Percentiles rank a stretch among this genome's conserved stretches.
These are phyloP conservation scores for Hemithea aestivaria DNA, from an alignment of 2,888 invertebrate species.

Conservation along the genomic window DNA sequence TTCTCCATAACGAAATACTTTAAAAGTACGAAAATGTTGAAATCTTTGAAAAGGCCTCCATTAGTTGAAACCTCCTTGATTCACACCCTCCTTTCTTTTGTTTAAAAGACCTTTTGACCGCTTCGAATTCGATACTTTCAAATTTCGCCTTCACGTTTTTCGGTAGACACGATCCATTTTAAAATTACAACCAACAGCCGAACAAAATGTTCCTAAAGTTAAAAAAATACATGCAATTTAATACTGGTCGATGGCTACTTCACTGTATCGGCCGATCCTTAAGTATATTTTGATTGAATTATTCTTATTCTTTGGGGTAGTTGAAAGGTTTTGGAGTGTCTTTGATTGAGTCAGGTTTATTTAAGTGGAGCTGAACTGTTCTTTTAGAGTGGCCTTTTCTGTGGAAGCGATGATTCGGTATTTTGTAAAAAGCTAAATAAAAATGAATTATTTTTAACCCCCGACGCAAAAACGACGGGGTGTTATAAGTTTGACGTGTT, in stretches of 20 bases:
- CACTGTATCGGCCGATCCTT: conserved; percentile 23
- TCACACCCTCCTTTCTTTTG: conserved; percentile 30
- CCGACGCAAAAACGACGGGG: too few species aligned
- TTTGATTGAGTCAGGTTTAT: conserved; percentile 22
- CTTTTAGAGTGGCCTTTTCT: conserved; percentile 4
- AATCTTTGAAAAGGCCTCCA: too few species aligned
- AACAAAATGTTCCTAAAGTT: too few species aligned
- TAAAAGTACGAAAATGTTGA: too few species aligned
- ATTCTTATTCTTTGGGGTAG: conserved; percentile 23
- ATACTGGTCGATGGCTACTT: conserved; percentile 3
- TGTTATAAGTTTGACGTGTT: too few species aligned
- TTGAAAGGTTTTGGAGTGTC: conserved; percentile 27
- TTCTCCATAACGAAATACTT: too few species aligned
- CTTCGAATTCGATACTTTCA: conserved; percentile 32
- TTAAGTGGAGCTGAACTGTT: conserved; percentile 13
- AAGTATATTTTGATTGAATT: conserved; percentile 28
- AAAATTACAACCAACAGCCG: too few species aligned
- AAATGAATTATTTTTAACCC: too few species aligned
- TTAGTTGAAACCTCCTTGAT: too few species aligned
- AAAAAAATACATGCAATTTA: too few species aligned
- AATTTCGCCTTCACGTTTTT: conserved; percentile 10
- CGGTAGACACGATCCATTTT: conserved; percentile 3
- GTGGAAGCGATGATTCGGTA: not conserved
- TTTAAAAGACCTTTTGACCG: conserved; percentile 24
- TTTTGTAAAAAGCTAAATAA: too few species aligned